phyloP scores from a whole-genome alignment of 1,140 invertebrate species.

The Eufriesea mexicana region DNA sequence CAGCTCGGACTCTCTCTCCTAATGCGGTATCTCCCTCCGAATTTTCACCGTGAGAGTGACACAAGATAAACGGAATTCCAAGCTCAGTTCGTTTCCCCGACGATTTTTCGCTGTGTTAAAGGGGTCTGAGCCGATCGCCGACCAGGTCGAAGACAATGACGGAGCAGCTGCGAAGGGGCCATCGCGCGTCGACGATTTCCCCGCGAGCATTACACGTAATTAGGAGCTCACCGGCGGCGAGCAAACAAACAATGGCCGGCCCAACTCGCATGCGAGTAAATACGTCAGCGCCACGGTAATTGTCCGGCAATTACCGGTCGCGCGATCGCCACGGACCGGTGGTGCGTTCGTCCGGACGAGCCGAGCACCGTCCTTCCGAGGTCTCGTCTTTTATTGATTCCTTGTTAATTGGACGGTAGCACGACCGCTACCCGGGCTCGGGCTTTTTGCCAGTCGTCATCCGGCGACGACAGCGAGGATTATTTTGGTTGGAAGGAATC shows the following conservation, averaged over 20 bases:
- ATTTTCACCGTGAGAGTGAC: no score
- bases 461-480: not conserved
- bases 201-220: constrained; percentile 69
- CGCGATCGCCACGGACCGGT: constrained; percentile 41
- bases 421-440: no score
- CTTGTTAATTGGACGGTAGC: constrained; percentile 23
- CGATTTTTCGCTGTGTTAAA: not conserved
- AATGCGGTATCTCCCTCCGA: no score
- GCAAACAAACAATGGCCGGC: constrained; percentile 72
- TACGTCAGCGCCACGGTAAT: constrained; percentile 73
- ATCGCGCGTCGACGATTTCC: constrained; percentile 57
- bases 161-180: constrained; percentile 1
- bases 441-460: not conserved
- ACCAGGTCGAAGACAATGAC: not conserved
- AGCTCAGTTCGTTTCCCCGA: no score
- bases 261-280: constrained; percentile 75
- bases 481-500: not conserved
- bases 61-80: no score
- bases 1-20: no score
- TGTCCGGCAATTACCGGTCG: constrained; percentile 72
- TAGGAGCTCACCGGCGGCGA: constrained; percentile 56
- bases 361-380: not conserved
- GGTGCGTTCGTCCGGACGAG: not conserved
- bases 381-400: constrained; percentile 31
- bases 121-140: constrained; percentile 10